These are phyloP conservation scores for Hirtodrosophila cameraria DNA, from an alignment of 2,888 invertebrate species.

Conservation along the genomic window DNA sequence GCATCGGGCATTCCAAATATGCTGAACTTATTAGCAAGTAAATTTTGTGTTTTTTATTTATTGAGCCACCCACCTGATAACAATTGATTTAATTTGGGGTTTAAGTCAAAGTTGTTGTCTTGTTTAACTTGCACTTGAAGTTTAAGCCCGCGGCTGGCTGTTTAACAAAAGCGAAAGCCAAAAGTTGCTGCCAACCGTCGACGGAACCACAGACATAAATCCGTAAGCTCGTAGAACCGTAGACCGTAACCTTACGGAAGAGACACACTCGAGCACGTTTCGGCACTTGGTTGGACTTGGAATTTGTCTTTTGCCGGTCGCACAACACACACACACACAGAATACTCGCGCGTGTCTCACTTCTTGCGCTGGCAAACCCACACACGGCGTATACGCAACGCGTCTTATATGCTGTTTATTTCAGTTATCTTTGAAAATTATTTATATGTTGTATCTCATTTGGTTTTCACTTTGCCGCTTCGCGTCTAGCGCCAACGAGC, in stretches of 20 bases:
- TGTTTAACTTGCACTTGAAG: conserved; percentile 47
- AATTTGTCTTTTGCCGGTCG: conserved; percentile 37
- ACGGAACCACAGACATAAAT: conserved; percentile 17
- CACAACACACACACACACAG: conserved; percentile 11
- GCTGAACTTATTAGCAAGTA: conserved; percentile 61
- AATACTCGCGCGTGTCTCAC: conserved; percentile 19
- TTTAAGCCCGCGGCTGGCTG: conserved; percentile 33
- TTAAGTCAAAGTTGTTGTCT: conserved; percentile 20
- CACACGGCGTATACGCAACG: conserved; percentile 37
- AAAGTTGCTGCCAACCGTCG: conserved; percentile 45
- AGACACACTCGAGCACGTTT: conserved; percentile 66
- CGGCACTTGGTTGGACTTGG: conserved; percentile 54
- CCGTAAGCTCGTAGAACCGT: conserved; percentile 25
- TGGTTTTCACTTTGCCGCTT: conserved; percentile 39
- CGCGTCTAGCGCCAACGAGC: conserved; percentile 69
- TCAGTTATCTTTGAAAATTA: conserved; percentile 14
- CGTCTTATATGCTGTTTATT: conserved; percentile 29
- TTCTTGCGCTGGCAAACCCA: conserved; percentile 16
- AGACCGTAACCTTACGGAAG: conserved; percentile 27
- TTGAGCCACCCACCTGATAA: conserved; percentile 41
- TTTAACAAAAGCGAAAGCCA: conserved; percentile 50
- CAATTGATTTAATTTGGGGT: conserved; percentile 44
- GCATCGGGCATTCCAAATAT: conserved; percentile 32
- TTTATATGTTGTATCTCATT: conserved; percentile 23
- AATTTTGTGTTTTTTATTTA: conserved; percentile 17